Evolutionary conservation across 2,888 invertebrate species (phyloP).

Genomic region (Micropterix aruncella): DNA sequence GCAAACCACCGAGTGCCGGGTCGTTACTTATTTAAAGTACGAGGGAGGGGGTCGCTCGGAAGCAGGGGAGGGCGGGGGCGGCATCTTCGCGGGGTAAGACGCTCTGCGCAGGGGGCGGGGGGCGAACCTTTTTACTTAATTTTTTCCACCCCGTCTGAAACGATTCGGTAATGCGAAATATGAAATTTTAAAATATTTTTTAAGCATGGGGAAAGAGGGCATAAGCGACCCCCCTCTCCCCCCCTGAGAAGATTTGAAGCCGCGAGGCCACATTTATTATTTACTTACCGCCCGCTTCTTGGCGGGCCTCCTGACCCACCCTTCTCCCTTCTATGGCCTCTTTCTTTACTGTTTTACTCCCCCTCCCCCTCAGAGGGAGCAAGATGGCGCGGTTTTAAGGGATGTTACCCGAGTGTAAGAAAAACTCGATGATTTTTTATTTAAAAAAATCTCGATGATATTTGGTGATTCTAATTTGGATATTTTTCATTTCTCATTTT

Average conservation of each 20-base stretch:
- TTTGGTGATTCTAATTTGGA: no score
- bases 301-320: background rate
- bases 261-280: no score
- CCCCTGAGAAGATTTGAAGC: background rate
- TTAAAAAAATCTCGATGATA: no score
- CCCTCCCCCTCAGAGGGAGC: background rate
- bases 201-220: background rate
- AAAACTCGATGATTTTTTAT: no score
- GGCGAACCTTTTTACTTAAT: background rate
- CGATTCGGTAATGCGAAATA: background rate
- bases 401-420: no score
- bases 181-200: background rate
- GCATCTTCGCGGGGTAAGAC: no score
- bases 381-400: background rate
- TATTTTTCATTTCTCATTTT: no score
- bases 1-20: background rate
- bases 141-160: background rate
- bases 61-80: background rate
- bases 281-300: background rate
- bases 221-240: background rate
- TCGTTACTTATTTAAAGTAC: background rate
- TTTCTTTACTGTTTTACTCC: background rate
- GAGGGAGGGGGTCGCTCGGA: background rate
- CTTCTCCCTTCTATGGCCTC: background rate
- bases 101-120: background rate